Percentiles rank a stretch among this genome's conserved stretches.
These are phyloP conservation scores for Catostomus latipinnis DNA, from an alignment of 2,797 vertebrate genomes.

Conservation along the genomic window DNA sequence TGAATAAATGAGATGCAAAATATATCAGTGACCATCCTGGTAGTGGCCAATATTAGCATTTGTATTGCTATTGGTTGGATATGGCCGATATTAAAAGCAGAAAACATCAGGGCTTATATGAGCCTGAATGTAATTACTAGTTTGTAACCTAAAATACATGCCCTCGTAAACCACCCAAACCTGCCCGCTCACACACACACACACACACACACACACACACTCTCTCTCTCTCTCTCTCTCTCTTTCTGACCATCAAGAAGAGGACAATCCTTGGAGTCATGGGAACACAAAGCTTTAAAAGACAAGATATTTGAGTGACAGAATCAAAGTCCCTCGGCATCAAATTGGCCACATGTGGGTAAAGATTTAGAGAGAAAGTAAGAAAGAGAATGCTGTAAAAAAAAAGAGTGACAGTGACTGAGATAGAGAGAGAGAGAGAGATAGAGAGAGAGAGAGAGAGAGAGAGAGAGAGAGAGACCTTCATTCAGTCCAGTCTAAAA, in stretches of 20 bases:
- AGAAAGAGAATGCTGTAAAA: neutral
- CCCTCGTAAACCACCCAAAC: too few relatives aligned
- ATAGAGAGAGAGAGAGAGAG: neutral
- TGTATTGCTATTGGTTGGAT: neutral
- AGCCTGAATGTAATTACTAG: too few relatives aligned
- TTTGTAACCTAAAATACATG: too few relatives aligned
- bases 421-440: constrained; percentile 37
- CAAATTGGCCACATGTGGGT: constrained; percentile 39
- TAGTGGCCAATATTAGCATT: neutral
- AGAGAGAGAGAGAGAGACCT: too few relatives aligned
- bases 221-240: too few relatives aligned
- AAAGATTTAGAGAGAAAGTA: constrained; percentile 20
- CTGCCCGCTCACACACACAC: too few relatives aligned
- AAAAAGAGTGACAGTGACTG: constrained; percentile 17
- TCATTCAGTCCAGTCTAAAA: neutral
- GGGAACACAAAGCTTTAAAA: constrained; percentile 53
- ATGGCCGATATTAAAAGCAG: neutral
- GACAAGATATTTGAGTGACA: neutral
- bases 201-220: too few relatives aligned
- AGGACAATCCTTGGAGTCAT: constrained; percentile 43
- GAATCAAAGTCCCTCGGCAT: constrained; percentile 38
- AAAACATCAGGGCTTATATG: too few relatives aligned
- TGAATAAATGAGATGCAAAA: neutral
- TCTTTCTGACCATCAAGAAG: constrained; percentile 26
- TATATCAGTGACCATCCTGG: neutral